These are phyloP conservation scores for Ochropacha duplaris DNA, from an alignment of 2,888 invertebrate genomes.

Conservation along the genomic window DNA sequence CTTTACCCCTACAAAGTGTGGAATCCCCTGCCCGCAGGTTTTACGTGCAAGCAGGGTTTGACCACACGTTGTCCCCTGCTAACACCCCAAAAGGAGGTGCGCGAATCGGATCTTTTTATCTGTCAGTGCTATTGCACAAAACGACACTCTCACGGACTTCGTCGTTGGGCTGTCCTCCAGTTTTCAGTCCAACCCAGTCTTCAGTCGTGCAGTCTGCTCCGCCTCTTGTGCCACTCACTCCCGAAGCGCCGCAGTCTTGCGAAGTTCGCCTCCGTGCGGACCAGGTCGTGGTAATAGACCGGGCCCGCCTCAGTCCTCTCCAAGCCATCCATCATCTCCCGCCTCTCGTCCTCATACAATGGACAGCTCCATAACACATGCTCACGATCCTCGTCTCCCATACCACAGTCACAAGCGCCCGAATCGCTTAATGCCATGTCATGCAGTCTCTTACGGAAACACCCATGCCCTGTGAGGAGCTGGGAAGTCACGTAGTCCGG, in stretches of 20 bases:
- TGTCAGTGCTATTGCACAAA: too few relatives aligned
- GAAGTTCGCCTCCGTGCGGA: background rate
- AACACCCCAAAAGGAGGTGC: too few relatives aligned
- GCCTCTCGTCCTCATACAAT: background rate
- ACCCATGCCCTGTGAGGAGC: slow-evolving; percentile 22
- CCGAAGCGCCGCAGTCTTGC: background rate
- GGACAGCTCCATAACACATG: slow-evolving; percentile 7
- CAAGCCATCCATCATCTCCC: slow-evolving; percentile 3
- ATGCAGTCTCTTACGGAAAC: slow-evolving; percentile 1
- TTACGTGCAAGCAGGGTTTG: too few relatives aligned
- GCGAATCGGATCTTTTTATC: too few relatives aligned
- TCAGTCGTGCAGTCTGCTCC: background rate
- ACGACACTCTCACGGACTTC: too few relatives aligned
- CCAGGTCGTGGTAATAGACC: background rate
- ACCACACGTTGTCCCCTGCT: too few relatives aligned
- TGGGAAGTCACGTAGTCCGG: slow-evolving; percentile 21
- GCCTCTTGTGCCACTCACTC: background rate
- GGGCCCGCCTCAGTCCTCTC: background rate
- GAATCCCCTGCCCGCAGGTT: too few relatives aligned
- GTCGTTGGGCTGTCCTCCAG: too few relatives aligned
- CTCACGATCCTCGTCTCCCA: background rate
- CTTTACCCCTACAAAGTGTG: too few relatives aligned
- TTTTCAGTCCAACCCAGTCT: too few relatives aligned
- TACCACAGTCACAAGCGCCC: background rate
- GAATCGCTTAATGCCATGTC: slow-evolving; percentile 1